A percentile compares a stretch with the other conserved stretches of the same genome.
Conservation (phyloP, 2,797 vertebrate genomes). For the Acanthiza pusilla region DNA sequence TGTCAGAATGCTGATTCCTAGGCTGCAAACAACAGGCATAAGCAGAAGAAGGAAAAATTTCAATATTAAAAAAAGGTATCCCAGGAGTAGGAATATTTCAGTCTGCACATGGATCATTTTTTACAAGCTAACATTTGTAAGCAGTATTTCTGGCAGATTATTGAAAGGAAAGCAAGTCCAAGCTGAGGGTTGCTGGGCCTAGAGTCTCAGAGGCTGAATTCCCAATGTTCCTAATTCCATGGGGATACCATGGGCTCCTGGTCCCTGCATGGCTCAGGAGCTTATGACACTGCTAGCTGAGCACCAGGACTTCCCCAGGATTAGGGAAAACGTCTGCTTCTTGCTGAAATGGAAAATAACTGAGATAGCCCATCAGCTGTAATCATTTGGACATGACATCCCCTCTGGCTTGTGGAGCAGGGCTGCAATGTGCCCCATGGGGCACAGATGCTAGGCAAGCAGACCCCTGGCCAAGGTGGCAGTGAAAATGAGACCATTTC, state of each 20-base stretch:
- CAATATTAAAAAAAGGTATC: background rate
- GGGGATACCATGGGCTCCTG: background rate
- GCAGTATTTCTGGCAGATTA: background rate
- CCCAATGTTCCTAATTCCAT: background rate
- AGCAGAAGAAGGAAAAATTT: background rate
- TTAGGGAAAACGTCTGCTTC: background rate
- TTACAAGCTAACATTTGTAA: background rate
- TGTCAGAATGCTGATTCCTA: background rate
- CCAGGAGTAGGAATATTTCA: background rate
- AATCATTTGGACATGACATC: background rate
- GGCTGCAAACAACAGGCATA: background rate
- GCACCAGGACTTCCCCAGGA: background rate
- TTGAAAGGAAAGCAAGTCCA: background rate
- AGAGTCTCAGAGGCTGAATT: background rate
- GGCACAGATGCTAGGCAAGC: background rate
- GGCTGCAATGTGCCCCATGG: background rate
- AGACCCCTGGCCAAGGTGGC: accelerated
- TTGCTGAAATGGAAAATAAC: background rate
- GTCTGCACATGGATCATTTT: background rate
- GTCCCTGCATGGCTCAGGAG: background rate
- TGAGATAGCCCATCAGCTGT: background rate
- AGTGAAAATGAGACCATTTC: background rate
- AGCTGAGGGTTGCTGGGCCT: background rate
- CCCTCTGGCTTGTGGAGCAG: accelerated
- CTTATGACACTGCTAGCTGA: accelerated